Evolutionary conservation across 1,140 invertebrate genomes (phyloP), one percentile per base, ranked within the genome.

Genomic region (Lasaia peninsularis): DNA sequence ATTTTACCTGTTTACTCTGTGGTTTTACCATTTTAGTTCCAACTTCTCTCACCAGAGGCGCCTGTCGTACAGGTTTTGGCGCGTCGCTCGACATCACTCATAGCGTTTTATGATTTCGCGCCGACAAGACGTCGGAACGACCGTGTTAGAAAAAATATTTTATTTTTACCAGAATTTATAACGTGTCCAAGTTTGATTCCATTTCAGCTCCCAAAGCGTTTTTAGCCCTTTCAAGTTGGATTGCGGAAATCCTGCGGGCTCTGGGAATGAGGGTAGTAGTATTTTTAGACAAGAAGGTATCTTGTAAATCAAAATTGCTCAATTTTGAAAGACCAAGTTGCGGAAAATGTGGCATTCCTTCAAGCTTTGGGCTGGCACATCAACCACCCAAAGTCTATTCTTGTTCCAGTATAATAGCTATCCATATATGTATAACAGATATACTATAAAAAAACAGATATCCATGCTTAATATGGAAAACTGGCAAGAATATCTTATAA

Each of bases 381-480:
- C 16, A 73, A 70, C 48, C 14, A 34, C 21, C 28, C 56, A 50
- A 67, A 67, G 40, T 63, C 58, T 1, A 14, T 52, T 49, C 20
- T 58, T 62, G 21, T 28, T 9, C 18, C 73, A 1, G 5, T 48
- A 10, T 60, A 78, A 51, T 20, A 35, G 7, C 14, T 71, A 11
- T n/a, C n/a, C n/a, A n/a, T n/a, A n/a, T n/a, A n/a, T n/a, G n/a
- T n/a, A n/a, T n/a, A n/a, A n/a, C n/a, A n/a, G n/a, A n/a, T n/a
- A n/a, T n/a, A n/a, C n/a, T n/a, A n/a, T n/a, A n/a, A n/a, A n/a
- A n/a, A n/a, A n/a, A n/a, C n/a, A 60, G 72, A 35, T 75, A 67
- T 33, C 57, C 72, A n/a, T 63, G 73, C 1, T 62, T 76, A 5
- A 10, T 21, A 5, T 73, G 76, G 74, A 51, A 77, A 40, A 71